Base-by-base conservation (phyloP, 2,888 invertebrate species). In the Harpalus rufipes region DNA sequence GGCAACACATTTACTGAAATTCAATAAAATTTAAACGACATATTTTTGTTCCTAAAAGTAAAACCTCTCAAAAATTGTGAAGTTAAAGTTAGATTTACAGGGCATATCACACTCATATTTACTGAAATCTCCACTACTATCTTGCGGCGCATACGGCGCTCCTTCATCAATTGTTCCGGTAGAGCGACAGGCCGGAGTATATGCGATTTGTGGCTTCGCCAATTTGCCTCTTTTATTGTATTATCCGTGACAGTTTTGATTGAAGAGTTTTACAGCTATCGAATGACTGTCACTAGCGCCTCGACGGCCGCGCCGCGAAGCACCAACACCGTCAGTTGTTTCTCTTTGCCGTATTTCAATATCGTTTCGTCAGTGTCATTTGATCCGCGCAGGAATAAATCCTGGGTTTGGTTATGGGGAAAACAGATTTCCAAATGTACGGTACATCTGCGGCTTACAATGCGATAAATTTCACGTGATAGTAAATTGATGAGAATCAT, bases 171-270 rank as follows among this genome's bases (percentile, higher is more conserved):
- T 44, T 74, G 44, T 44, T 18, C 51, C 18, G 18, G 68, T n/a
- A 32, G 68, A n/a, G 68, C 39, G 68, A 68, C 68, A 68, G 32
- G 14, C 32, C 32, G 39, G 68, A 68, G 68, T 68, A 39, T 68
- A 68, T 68, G 68, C 68, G 68, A 68, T 68, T 68, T 68, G 68
- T 32, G 68, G 68, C 39, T 32, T 39, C 68, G 68, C 68, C 68
- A 68, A 68, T 39, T 68, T 68, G 68, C 68, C 39, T 68, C 51
- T 56, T 74, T 78, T 78, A 84, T 84, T 84, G 84, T 84, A 84
- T 84, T 78, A 84, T 59, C 84, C 21, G 61, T 84, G 84, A 84
- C 84, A 84, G 83, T 63, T 84, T 84, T 84, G 84, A 84, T 84
- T 76, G 84, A 84, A 78, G 84, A 84, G 84, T 84, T 84, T 84